Percentiles rank a stretch among this genome's conserved stretches.
Conservation (phyloP, 2,888 invertebrate species). For the Dioctria rufipes region DNA sequence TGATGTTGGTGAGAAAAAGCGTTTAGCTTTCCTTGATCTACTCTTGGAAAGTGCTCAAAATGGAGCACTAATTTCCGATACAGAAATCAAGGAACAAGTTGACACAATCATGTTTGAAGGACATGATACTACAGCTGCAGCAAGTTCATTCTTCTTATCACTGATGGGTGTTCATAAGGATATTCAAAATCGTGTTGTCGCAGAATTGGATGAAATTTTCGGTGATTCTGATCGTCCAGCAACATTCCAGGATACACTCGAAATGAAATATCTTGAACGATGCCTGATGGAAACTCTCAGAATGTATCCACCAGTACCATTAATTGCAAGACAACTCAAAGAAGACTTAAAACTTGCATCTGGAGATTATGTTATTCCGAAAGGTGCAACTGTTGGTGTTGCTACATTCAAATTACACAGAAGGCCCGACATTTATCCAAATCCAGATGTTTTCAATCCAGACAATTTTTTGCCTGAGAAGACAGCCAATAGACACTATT, state of each 20-base stretch:
- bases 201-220: conserved; percentile 83
- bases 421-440: conserved; percentile 80
- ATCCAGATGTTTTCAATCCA: conserved; percentile 85
- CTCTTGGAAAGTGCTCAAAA: conserved; percentile 85
- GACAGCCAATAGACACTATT: conserved; percentile 84
- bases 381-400: conserved; percentile 79
- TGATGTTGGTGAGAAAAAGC: conserved; percentile 85
- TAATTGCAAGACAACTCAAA: conserved; percentile 81
- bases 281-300: conserved; percentile 86
- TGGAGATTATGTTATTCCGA: conserved; percentile 78
- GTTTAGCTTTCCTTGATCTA: conserved; percentile 90
- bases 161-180: conserved; percentile 83
- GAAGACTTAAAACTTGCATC: conserved; percentile 82
- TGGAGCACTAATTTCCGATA: conserved; percentile 80
- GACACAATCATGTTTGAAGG: conserved; percentile 92
- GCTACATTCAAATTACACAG: conserved; percentile 81
- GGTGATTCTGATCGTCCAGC: conserved; percentile 83
- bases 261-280: conserved; percentile 88
- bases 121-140: conserved; percentile 87
- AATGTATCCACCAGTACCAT: conserved; percentile 84
- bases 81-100: conserved; percentile 87
- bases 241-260: conserved; percentile 86
- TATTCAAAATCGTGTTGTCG: conserved; percentile 80
- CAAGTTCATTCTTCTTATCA: conserved; percentile 86
- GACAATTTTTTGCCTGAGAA: conserved; percentile 89